Percentiles rank a stretch among this genome's conserved stretches.
These are phyloP conservation scores for Bradypodion ventrale DNA, from an alignment of 2,797 vertebrate species.

Conservation along the genomic window DNA sequence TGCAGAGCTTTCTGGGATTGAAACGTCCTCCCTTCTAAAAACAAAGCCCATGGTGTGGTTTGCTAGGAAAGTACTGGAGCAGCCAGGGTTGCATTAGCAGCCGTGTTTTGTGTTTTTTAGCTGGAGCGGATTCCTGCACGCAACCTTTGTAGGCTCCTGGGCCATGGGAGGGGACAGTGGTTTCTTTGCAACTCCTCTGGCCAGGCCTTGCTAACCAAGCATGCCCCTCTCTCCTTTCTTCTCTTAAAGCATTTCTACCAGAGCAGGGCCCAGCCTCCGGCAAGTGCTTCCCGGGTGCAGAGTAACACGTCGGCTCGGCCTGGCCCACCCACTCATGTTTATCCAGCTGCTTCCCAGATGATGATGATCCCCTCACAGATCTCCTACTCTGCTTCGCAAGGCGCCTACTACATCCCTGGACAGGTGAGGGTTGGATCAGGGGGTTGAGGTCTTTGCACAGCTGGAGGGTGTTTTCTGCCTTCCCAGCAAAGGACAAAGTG, in stretches of 20 bases:
- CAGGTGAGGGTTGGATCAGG: conserved; percentile 80
- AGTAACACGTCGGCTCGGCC: conserved; percentile 85
- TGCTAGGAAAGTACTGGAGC: neutral
- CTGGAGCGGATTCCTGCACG: neutral
- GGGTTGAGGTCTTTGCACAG: fast-evolving
- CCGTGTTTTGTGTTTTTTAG: neutral
- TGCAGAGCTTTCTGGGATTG: neutral
- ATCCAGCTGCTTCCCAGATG: conserved; percentile 92
- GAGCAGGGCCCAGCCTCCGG: conserved; percentile 86
- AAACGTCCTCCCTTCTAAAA: neutral
- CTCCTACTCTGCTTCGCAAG: conserved; percentile 89
- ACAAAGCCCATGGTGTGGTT: neutral
- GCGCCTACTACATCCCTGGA: conserved; percentile 91
- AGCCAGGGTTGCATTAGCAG: neutral
- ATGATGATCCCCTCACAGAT: conserved; percentile 96
- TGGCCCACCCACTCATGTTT: conserved; percentile 91
- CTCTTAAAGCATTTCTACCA: conserved; percentile 88
- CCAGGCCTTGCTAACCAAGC: conserved; percentile 33
- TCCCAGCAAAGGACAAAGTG: neutral
- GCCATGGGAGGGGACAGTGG: neutral
- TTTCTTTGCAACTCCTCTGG: neutral
- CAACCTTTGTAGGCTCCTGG: neutral
- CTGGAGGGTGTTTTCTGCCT: fast-evolving
- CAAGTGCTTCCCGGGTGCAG: conserved; percentile 86
- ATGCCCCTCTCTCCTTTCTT: conserved; percentile 58